These are phyloP conservation scores for Phylloscopus collybita DNA, from an alignment of 2,797 vertebrate genomes.

Conservation along the genomic window DNA sequence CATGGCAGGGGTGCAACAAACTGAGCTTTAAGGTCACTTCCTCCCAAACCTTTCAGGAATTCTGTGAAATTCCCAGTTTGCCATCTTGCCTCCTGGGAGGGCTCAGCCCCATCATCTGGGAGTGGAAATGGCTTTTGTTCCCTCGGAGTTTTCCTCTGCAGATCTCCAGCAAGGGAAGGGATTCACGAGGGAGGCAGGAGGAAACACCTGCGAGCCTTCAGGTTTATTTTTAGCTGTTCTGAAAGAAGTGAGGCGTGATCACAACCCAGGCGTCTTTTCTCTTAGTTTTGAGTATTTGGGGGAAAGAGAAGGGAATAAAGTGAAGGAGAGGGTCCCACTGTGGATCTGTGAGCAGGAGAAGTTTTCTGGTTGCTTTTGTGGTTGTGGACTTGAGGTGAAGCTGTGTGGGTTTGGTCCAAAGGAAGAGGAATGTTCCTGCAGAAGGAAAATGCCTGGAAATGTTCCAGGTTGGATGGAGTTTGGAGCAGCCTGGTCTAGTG, in stretches of 20 bases:
- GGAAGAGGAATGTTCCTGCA: neutral
- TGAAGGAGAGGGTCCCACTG: neutral
- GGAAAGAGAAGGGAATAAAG: accelerated
- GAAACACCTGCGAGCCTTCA: neutral
- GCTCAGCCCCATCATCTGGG: neutral
- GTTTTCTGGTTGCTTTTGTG: accelerated
- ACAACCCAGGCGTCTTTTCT: neutral
- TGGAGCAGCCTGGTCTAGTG: neutral
- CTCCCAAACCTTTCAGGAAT: neutral
- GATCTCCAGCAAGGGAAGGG: neutral
- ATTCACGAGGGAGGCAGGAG: neutral
- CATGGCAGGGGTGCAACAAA: accelerated
- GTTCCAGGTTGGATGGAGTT: neutral
- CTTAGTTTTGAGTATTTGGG: neutral
- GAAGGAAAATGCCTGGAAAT: neutral
- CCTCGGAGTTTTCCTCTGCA: neutral
- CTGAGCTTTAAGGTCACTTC: neutral
- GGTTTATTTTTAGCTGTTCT: neutral
- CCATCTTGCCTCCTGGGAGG: accelerated
- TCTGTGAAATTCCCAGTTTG: neutral
- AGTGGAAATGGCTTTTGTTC: neutral
- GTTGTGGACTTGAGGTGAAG: accelerated
- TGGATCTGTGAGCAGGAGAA: neutral
- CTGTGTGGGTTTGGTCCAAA: neutral
- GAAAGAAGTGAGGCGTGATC: neutral